phyloP scores from a whole-genome alignment of 1,140 invertebrate species.

The Babylonia areolata region DNA sequence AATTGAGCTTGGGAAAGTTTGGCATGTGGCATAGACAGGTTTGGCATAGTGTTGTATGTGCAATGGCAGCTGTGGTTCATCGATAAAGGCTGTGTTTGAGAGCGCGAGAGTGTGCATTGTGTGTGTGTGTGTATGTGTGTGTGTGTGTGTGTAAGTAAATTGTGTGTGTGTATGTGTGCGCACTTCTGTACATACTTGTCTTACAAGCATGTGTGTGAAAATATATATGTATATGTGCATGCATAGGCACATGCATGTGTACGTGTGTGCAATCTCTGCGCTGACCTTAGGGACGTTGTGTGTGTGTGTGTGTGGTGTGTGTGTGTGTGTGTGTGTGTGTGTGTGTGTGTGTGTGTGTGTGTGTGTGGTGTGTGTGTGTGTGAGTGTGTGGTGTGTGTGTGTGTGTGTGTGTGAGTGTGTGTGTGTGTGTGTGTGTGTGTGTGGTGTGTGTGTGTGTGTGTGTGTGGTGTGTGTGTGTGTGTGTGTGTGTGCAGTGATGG shows the following conservation, averaged over 20 bases:
- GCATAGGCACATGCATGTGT: neutral
- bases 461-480: neutral
- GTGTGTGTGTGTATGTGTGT: no score
- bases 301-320: neutral
- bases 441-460: neutral
- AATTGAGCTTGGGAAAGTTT: no score
- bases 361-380: neutral
- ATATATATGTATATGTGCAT: neutral
- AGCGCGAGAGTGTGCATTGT: no score
- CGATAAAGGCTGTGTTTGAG: no score
- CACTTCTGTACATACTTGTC: neutral
- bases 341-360: slow-evolving; percentile 22
- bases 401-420: neutral
- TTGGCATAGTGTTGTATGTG: no score
- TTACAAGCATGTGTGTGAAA: neutral
- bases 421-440: slow-evolving; percentile 23
- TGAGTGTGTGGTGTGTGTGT: neutral
- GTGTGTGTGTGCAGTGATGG: slow-evolving; percentile 70
- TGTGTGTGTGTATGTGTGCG: neutral
- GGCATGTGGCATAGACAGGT: no score
- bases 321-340: slow-evolving; percentile 19
- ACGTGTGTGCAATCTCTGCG: slow-evolving; percentile 3
- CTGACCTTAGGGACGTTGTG: no score
- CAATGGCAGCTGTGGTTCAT: no score
- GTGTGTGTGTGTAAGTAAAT: no score